Base-by-base conservation (phyloP, 2,888 invertebrate genomes). In the Tanaodytes sp. region DNA sequence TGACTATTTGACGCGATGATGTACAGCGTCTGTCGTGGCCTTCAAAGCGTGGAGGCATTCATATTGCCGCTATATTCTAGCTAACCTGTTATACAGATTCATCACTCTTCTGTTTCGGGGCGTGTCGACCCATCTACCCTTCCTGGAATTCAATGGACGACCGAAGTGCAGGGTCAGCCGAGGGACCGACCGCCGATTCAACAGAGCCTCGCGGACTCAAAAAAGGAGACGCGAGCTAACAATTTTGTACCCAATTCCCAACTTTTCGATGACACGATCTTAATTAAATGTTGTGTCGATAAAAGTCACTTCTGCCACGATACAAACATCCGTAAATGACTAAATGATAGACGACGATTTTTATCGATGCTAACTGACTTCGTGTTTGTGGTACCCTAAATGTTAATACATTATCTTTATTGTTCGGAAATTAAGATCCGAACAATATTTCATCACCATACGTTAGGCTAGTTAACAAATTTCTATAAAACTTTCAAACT, bases 1-100 rank as follows among this genome's bases (percentile, higher is more conserved):
- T 15, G 31, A 55, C 55, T 61, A 57, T 59, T 49, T 16, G 36
- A 14, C n/a, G 43, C 68, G 20, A 43, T 71, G n/a, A 55, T 79
- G 20, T 77, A 79, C 57, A 46, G 74, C 46, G 58, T 59, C 68
- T 76, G 46, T 19, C 74, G 23, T 12, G 78, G 6, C 5, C 23
- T 52, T 69, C 20, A 55, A 80, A 30, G 75, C 77, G 2, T 71
- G 72, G 51, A 72, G 75, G 57, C 73, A 75, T 66, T 48, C 55
- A 8, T 72, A 74, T 43, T 83, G 79, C 63, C 77, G 76, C 58
- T 73, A 73, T 27, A 82, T 82, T 54, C 57, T 79, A 15, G 76
- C 77, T 36, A 79, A 79, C 42, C 82, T 82, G 71, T 76, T 83
- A 46, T 82, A 78, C 62, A 84, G 84, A 39, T 58, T 83, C 33